These are phyloP conservation scores for Pteropus alecto DNA, from an alignment of 2,113 vertebrate species.

Conservation along the genomic window DNA sequence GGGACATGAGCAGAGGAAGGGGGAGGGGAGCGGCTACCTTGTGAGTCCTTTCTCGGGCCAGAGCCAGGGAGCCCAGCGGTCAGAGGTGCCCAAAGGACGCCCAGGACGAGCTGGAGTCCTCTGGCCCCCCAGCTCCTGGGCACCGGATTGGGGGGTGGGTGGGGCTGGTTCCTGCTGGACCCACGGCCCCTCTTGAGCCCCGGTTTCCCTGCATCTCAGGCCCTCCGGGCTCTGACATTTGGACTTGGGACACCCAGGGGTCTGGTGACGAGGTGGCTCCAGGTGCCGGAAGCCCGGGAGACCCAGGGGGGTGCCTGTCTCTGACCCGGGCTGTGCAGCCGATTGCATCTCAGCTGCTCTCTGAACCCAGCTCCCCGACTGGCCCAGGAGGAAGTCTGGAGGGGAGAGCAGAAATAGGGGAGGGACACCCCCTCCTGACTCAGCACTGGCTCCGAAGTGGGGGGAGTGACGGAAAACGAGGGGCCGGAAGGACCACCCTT, in stretches of 20 bases:
- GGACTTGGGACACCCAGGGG: neutral
- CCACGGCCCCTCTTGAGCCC: neutral
- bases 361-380: neutral
- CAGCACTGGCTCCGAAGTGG: neutral
- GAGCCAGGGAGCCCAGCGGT: neutral
- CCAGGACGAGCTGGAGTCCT: neutral
- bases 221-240: neutral
- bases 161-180: neutral
- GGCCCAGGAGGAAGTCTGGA: neutral
- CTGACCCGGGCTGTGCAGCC: neutral
- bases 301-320: too few species aligned
- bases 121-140: neutral
- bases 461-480: neutral
- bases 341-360: neutral
- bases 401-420: neutral
- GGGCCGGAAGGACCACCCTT: neutral
- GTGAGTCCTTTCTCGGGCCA: neutral
- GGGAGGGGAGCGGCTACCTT: neutral
- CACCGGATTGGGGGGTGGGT: too few species aligned
- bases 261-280: neutral
- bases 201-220: neutral
- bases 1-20: neutral
- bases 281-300: neutral
- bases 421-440: neutral
- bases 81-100: neutral